Evolutionary conservation across 1,140 invertebrate species (phyloP).

Genomic region (Pseudomyrmex dendroicus): DNA sequence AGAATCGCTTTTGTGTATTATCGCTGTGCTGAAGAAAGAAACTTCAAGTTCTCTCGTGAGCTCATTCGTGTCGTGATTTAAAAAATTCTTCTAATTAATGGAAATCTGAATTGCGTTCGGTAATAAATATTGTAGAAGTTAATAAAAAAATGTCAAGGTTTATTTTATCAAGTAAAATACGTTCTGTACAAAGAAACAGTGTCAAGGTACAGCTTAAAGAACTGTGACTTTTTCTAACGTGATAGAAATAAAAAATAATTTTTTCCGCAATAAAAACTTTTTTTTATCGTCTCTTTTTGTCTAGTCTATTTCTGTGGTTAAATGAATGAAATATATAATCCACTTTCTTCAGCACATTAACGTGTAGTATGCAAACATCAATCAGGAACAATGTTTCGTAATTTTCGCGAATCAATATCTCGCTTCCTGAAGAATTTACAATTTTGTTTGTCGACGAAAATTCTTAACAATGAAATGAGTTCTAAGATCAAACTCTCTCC

Average conservation of each 20-base stretch:
- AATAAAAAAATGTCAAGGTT: not conserved
- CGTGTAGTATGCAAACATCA: not conserved
- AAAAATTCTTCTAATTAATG: not conserved
- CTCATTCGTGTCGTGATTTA: not conserved
- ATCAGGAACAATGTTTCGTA: not conserved
- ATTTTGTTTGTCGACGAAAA: not conserved
- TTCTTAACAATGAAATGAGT: not conserved
- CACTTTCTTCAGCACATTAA: not conserved
- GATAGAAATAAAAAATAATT: not conserved
- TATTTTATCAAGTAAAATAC: not conserved
- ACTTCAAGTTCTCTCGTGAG: not conserved
- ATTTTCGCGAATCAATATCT: not conserved
- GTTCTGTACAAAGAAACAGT: not conserved
- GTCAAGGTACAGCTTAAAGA: too few species aligned
- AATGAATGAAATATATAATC: not conserved
- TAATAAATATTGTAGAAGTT: not conserved
- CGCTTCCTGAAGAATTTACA: not conserved
- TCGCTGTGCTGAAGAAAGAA: not conserved
- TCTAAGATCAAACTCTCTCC: not conserved
- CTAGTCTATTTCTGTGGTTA: conserved; percentile 5
- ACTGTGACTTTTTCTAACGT: too few species aligned
- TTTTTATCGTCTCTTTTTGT: not conserved
- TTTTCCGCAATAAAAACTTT: not conserved
- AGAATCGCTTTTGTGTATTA: not conserved
- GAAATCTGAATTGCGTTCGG: not conserved